These are phyloP conservation scores for Zoanthus sociatus DNA, from an alignment of 92 coral and sea anemone genomes.

Conservation along the genomic window DNA sequence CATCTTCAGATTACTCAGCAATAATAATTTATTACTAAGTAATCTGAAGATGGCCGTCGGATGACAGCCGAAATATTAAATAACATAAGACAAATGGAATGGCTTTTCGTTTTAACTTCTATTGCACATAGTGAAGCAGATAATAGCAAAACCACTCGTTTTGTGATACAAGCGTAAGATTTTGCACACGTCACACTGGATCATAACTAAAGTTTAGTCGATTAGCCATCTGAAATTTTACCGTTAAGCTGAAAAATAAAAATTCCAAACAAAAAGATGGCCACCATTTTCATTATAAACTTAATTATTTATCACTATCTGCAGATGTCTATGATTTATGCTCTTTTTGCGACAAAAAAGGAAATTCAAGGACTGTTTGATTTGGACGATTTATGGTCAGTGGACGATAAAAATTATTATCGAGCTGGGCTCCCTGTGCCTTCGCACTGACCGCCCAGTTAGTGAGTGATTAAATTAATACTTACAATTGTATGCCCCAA, in stretches of 20 bases:
- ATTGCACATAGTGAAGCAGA: slow-evolving; percentile 7
- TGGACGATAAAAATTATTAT: background rate
- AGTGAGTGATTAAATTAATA: too few relatives aligned
- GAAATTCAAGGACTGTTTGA: slow-evolving; percentile 27
- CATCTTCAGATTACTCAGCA: too few relatives aligned
- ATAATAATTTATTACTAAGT: too few relatives aligned
- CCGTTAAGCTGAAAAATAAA: slow-evolving; percentile 2
- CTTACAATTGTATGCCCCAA: too few relatives aligned
- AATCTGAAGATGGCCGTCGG: too few relatives aligned
- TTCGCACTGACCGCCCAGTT: background rate
- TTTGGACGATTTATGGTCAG: slow-evolving; percentile 39
- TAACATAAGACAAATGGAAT: too few relatives aligned
- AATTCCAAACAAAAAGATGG: background rate
- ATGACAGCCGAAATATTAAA: too few relatives aligned
- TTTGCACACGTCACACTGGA: slow-evolving; percentile 33
- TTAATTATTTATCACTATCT: background rate
- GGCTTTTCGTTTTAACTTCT: too few relatives aligned
- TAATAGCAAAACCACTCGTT: slow-evolving; percentile 51
- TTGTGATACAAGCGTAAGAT: slow-evolving; percentile 41
- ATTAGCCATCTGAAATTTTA: slow-evolving; percentile 49
- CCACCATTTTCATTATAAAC: background rate
- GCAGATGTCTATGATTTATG: background rate
- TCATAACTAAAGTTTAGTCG: slow-evolving; percentile 38
- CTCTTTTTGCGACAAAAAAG: slow-evolving; percentile 34
- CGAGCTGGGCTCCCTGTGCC: background rate